These are phyloP conservation scores for Drosophila nebulosa DNA, from an alignment of 1,140 invertebrate species.

Conservation along the genomic window DNA sequence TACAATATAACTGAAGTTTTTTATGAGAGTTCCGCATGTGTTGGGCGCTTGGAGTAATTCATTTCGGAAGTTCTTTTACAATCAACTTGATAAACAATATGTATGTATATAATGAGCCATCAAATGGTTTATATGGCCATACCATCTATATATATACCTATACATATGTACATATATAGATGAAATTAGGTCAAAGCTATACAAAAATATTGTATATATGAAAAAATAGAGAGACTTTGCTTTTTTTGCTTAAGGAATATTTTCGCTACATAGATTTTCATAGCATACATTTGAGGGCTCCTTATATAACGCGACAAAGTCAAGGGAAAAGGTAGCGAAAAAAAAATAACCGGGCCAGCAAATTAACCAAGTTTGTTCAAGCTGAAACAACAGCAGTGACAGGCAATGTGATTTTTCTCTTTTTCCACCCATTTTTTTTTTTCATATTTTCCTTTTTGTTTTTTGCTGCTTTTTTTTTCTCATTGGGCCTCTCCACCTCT, in stretches of 20 bases:
- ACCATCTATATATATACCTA: neutral
- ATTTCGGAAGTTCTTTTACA: neutral
- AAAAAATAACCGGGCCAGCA: slow-evolving; percentile 1
- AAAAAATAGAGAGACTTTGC: too few species aligned
- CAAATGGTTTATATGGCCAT: neutral
- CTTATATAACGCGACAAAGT: slow-evolving; percentile 42
- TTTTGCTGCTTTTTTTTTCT: slow-evolving; percentile 1
- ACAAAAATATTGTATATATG: neutral
- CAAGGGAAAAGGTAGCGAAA: neutral
- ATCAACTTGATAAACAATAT: neutral
- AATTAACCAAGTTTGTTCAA: slow-evolving; percentile 42
- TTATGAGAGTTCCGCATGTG: slow-evolving; percentile 52
- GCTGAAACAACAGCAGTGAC: slow-evolving; percentile 37
- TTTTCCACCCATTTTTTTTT: slow-evolving; percentile 3
- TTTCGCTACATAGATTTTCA: slow-evolving; percentile 49
- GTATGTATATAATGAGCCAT: neutral
- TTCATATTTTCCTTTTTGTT: slow-evolving; percentile 23
- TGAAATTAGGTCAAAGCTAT: slow-evolving; percentile 60
- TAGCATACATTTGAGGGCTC: slow-evolving; percentile 55
- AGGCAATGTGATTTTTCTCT: slow-evolving; percentile 4
- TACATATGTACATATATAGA: neutral
- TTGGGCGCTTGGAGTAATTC: slow-evolving; percentile 20
- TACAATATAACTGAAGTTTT: slow-evolving; percentile 66
- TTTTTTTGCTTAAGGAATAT: slow-evolving; percentile 6
- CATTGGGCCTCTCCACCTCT: slow-evolving; percentile 13